Conservation (phyloP, 2,888 invertebrate species). For the Lycophotia porphyrea region DNA sequence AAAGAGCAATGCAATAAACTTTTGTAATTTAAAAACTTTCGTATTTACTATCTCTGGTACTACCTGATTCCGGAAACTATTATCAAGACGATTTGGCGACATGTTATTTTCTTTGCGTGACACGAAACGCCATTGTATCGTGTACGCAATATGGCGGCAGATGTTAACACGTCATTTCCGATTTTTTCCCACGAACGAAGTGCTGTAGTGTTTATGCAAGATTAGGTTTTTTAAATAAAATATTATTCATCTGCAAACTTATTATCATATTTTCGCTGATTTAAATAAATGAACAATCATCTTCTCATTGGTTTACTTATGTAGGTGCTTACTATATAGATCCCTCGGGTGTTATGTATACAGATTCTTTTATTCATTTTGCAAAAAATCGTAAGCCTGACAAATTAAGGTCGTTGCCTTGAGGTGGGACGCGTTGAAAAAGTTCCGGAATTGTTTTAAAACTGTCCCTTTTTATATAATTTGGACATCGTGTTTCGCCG, state of each 20-base stretch:
- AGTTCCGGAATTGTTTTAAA: slow-evolving; percentile 81
- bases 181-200: slow-evolving; percentile 28
- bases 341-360: not conserved
- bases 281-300: not conserved
- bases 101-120: slow-evolving; percentile 51
- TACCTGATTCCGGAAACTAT: slow-evolving; percentile 26
- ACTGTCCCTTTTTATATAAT: slow-evolving; percentile 81
- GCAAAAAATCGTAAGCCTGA: slow-evolving; percentile 74
- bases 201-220: not conserved
- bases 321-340: not conserved
- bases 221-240: not conserved
- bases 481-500: slow-evolving; percentile 79
- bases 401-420: slow-evolving; percentile 76
- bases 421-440: slow-evolving; percentile 79
- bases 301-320: not conserved
- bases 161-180: slow-evolving; percentile 49
- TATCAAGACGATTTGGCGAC: slow-evolving; percentile 55
- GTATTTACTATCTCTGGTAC: not conserved
- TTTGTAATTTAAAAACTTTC: not conserved
- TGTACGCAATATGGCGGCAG: slow-evolving; percentile 56
- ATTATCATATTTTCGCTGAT: not conserved
- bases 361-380: slow-evolving; percentile 41
- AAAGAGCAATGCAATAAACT: not conserved
- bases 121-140: slow-evolving; percentile 50
- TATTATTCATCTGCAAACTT: not conserved